Evolutionary conservation across 1,140 invertebrate species (phyloP), one percentile per base, ranked within the genome.

Genomic region (Drosophila subobscura): DNA sequence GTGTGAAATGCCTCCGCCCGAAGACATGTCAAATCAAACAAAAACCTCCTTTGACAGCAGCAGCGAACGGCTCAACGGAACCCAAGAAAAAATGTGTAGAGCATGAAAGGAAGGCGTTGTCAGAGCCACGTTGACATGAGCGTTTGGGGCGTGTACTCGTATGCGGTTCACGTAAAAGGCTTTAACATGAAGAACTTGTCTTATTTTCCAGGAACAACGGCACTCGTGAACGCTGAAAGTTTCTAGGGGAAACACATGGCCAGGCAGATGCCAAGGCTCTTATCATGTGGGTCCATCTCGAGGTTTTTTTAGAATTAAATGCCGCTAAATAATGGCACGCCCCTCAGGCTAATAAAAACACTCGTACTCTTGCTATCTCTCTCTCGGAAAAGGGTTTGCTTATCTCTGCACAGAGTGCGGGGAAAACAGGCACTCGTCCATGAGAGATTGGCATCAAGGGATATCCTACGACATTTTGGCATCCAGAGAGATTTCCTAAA

Each of bases 21-120:
- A 33, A 37, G 45, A 60, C 55, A 23, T 42, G 42, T 52, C 79
- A 83, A 78, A 71, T 79, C 79, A 67, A 50, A 59, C 70, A 52
- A 78, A 78, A 83, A 83, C 78, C 68, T 56, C 70, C 60, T 78
- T 51, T 66, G 79, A 78, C 74, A 83, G 71, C 64, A 54, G 47
- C 42, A 42, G 23, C 42, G 55, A 27, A 12, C 3, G 33, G 33
- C 33, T 3, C 10, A 37, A 53, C 41, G 66, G 22, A 57, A 57
- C 22, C 45, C n/a, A 41, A 49, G 61, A 29, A 51, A 57, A 50
- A 52, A 50, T 40, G 4, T 37, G 41, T n/a, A 33, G 23, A 25
- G 7, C 33, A 49, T 29, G 37, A 23, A 23, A 45, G 50, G 6
- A 25, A 5, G 46, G n/a, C 7, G 56, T 57, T 77, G 77, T 55